A percentile compares a stretch with the other conserved stretches of the same genome.
These are phyloP conservation scores for Leucoraja ocellata DNA, from an alignment of 2,797 vertebrate species.

Conservation along the genomic window DNA sequence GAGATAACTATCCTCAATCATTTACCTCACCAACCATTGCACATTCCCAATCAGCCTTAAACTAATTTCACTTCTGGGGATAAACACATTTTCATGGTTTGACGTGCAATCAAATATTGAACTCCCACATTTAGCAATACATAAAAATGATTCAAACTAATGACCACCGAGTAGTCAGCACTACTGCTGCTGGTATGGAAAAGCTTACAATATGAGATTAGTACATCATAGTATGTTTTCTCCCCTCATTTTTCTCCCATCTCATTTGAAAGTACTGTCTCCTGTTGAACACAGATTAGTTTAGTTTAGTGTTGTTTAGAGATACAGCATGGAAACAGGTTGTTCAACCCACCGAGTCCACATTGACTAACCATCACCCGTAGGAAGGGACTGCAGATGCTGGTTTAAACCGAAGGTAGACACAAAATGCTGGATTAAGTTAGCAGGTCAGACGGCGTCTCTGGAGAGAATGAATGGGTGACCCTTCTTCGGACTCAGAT, in stretches of 20 bases:
- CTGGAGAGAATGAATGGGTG: too few relatives aligned
- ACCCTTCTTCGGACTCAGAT: too few relatives aligned
- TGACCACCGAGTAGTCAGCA: background rate
- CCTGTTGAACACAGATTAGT: background rate
- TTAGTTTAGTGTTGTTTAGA: too few relatives aligned
- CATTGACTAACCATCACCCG: too few relatives aligned
- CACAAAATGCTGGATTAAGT: too few relatives aligned
- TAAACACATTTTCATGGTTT: slow-evolving; percentile 17
- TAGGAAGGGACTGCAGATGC: too few relatives aligned
- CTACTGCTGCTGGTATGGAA: background rate
- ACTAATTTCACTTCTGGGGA: slow-evolving; percentile 2
- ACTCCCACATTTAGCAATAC: background rate
- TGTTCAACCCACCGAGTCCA: too few relatives aligned
- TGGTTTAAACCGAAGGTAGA: too few relatives aligned
- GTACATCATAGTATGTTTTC: background rate
- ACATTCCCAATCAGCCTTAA: background rate
- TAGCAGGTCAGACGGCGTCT: too few relatives aligned
- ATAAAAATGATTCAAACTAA: slow-evolving; percentile 24
- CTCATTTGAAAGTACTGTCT: background rate
- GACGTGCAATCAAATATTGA: background rate
- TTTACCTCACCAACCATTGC: background rate
- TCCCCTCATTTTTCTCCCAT: background rate
- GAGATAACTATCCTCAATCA: slow-evolving; percentile 9
- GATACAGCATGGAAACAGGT: too few relatives aligned
- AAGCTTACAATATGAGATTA: background rate